Percentiles rank a stretch among this genome's conserved stretches.
Conservation (phyloP, 1,140 invertebrate genomes). For the Drosophila obscura region DNA sequence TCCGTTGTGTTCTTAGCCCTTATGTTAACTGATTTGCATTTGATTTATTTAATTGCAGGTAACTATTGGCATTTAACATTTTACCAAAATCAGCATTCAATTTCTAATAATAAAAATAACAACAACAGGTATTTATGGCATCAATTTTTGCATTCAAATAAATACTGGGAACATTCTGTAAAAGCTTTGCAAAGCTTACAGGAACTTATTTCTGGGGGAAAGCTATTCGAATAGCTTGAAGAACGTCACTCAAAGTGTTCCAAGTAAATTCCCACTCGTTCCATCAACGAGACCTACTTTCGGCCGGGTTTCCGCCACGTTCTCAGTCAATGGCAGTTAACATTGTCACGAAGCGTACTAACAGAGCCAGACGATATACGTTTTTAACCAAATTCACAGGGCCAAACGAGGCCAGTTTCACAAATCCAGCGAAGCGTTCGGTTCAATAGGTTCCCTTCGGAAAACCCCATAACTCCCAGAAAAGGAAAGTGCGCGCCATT, state of each 20-base stretch:
- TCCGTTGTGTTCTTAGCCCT: background rate
- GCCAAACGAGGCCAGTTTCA: constrained; percentile 81
- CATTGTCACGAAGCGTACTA: constrained; percentile 54
- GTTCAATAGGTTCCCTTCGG: constrained; percentile 73
- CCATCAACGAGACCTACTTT: constrained; percentile 60
- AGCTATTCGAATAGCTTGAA: constrained; percentile 22
- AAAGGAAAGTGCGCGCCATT: constrained; percentile 72
- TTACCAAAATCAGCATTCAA: constrained; percentile 18
- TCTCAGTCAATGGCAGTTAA: constrained; percentile 54
- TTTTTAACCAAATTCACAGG: constrained; percentile 66
- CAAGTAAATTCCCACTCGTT: constrained; percentile 43
- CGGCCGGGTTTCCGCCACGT: constrained; percentile 33
- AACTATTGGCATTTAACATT: constrained; percentile 55
- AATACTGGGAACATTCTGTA: constrained; percentile 30
- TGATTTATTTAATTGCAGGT: constrained; percentile 65
- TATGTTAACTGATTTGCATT: constrained; percentile 29
- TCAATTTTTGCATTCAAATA: constrained; percentile 1
- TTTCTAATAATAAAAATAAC: constrained; percentile 4
- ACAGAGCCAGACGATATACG: constrained; percentile 43
- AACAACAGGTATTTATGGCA: constrained; percentile 11
- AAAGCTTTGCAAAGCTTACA: constrained; percentile 13
- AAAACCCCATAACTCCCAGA: constrained; percentile 31
- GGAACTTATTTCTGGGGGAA: background rate
- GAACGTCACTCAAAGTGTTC: constrained; percentile 35
- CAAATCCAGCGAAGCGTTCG: constrained; percentile 80